Evolutionary conservation across 2,113 vertebrate genomes (phyloP), one percentile per base, ranked within the genome.

Genomic region (Struthidea cinerea): DNA sequence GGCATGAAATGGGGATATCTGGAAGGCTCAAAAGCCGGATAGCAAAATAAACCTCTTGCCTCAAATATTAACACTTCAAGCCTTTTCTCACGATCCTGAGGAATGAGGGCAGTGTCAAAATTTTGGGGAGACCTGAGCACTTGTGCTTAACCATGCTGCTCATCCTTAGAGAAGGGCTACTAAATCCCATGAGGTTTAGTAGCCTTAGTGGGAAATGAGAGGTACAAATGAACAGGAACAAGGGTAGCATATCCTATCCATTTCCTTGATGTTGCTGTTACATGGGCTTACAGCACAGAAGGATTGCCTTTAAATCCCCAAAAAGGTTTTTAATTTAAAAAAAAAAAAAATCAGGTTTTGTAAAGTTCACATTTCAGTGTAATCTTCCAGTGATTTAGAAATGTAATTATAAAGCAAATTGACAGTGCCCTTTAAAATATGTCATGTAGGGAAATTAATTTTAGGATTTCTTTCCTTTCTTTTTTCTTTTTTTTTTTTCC

Each of bases 381-480:
- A 96, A 97, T 95, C 92, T 96, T 87, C 76, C 68, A 71, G 89
- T 91, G 93, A 97, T 94, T 97, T 96, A 93, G 95, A 95, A 96
- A 97, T 93, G 93, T 90, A 96, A 95, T 96, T 95, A 96, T 93
- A 96, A 96, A 96, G 89, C 75, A 63, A 96, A 95, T 97, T 96
- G 91, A 93, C 90, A 87, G 87, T 96, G 95, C 92, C 97, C 95
- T 97, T 97, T 97, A 96, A 96, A 93, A 96, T 82, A 96, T 96
- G 93, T 69, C 94, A 94, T 74, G 81, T 79, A 93, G 81, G 94
- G 84, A 96, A 96, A 97, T 96, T 96, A 96, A 97, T 97, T 95
- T 91, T 87, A 77, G 67, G 63, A 75, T 90, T 90, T 94, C 37
- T 79, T 86, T 55, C 47, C 26, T 61, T 55, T 75, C 46, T 84